Base-by-base conservation (phyloP, 2,888 invertebrate species). In the Hyposoter didymator region DNA sequence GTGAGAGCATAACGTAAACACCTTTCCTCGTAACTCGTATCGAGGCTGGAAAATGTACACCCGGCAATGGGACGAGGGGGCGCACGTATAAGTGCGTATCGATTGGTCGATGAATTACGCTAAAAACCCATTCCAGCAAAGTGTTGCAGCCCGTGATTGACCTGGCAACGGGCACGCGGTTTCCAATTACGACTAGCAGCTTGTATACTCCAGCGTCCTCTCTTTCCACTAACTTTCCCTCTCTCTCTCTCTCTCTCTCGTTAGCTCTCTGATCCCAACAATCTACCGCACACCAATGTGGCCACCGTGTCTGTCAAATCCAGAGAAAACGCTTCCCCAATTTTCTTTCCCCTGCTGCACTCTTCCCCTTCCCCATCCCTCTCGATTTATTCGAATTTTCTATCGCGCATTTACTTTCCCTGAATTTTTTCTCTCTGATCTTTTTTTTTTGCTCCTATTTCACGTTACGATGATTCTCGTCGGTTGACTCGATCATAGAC, bases 121-220 rank as follows among this genome's bases (percentile, higher is more conserved):
- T 89, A 90, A 90, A 90, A 90, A 90, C 84, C 78, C 90, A 84
- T 82, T 82, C 85, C 76, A 69, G 69, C 69, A 64, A 19, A 84
- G 82, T 79, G 90, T 90, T 73, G 32, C 82, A 59, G 76, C 17
- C 88, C 88, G 90, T 89, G 90, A 90, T 89, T 90, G 90, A 91
- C 89, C 89, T 89, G 88, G 87, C 86, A 89, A 87, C 83, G 74
- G 59, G 85, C 55, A 67, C 88, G 88, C 84, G 89, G 90, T 89
- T 90, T 90, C 90, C 90, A 91, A 91, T 91, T 91, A 91, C 89
- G 86, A 72, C 72, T 88, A 62, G 69, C 62, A 69, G 81, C 67
- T 79, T 70, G 78, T 67, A 72, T 28, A 55, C 22, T 32, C 67
- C 1, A 39, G 35, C 35, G 35, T 8, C 10, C 7, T 62, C 66